Conservation (phyloP, 2,888 invertebrate species). For the Pecten maximus region DNA sequence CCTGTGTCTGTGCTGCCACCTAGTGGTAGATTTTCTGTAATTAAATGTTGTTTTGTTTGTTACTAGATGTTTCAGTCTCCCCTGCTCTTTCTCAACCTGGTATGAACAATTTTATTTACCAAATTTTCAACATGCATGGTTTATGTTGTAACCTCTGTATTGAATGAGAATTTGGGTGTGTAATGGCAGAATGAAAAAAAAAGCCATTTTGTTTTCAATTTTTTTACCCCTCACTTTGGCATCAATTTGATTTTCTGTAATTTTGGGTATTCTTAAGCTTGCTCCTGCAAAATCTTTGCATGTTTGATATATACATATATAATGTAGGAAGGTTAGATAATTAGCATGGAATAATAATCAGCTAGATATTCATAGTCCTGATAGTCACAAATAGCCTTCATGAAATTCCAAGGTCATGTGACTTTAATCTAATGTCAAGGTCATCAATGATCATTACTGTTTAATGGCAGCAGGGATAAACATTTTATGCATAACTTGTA, state of each 20-base stretch:
- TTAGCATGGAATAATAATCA: background rate
- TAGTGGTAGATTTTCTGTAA: background rate
- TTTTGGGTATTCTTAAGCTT: background rate
- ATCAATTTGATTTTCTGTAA: background rate
- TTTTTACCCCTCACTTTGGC: background rate
- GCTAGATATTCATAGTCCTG: background rate
- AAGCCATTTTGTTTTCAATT: background rate
- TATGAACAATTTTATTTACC: constrained; percentile 32
- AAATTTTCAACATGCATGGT: constrained; percentile 33
- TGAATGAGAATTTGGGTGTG: background rate
- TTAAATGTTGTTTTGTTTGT: constrained; percentile 31
- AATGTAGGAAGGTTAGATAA: background rate
- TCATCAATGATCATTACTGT: no score
- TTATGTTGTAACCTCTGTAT: background rate
- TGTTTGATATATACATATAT: background rate
- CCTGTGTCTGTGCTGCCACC: background rate
- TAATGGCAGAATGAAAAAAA: background rate
- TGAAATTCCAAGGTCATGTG: background rate
- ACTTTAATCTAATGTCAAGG: background rate
- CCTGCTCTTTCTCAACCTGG: constrained; percentile 26
- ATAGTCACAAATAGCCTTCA: background rate
- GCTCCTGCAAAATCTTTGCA: background rate
- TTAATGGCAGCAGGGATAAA: no score
- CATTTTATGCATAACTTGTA: no score
- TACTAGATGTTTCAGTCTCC: constrained; percentile 21